Evolutionary conservation across 23 tunicate species (phyloP).

Genomic region (Oikopleura dioica): DNA sequence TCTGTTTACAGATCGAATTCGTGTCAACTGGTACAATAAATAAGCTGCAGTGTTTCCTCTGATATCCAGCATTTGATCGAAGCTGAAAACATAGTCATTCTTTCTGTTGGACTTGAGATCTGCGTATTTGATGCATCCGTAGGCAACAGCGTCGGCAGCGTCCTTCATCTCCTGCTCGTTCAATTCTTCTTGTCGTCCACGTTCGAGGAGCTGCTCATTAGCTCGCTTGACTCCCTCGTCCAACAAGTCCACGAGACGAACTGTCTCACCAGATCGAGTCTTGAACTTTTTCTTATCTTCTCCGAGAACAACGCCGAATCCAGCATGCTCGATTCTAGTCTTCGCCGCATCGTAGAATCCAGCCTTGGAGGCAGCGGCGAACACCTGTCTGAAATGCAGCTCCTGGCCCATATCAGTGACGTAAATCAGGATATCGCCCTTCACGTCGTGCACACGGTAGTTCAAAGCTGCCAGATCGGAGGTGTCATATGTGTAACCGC

Average conservation of each 20-base stretch:
- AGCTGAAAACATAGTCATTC: constrained; percentile 75
- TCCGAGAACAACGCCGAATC: constrained; percentile 73
- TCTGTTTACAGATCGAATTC: constrained; percentile 41
- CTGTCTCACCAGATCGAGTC: constrained; percentile 79
- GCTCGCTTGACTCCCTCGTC: constrained; percentile 76
- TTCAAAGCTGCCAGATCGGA: constrained; percentile 46
- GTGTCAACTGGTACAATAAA: constrained; percentile 52
- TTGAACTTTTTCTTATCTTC: constrained; percentile 86
- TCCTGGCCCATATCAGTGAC: constrained; percentile 65
- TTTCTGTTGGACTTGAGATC: constrained; percentile 45
- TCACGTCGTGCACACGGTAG: constrained; percentile 33
- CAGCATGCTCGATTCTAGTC: constrained; percentile 41
- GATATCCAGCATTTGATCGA: constrained; percentile 75
- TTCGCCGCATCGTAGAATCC: constrained; percentile 49
- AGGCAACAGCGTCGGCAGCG: constrained; percentile 53
- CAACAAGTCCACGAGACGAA: constrained; percentile 44
- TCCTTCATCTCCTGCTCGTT: constrained; percentile 35
- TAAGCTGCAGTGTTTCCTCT: constrained; percentile 93
- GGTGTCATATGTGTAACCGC: constrained; percentile 84
- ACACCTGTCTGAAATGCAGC: constrained; percentile 38
- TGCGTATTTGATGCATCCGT: constrained; percentile 86
- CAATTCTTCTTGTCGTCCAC: constrained; percentile 45
- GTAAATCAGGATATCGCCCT: constrained; percentile 51
- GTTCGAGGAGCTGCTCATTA: constrained; percentile 31
- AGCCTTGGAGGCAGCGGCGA: constrained; percentile 24